Evolutionary conservation across 2,888 invertebrate species (phyloP).

Genomic region (Agrochola litura): DNA sequence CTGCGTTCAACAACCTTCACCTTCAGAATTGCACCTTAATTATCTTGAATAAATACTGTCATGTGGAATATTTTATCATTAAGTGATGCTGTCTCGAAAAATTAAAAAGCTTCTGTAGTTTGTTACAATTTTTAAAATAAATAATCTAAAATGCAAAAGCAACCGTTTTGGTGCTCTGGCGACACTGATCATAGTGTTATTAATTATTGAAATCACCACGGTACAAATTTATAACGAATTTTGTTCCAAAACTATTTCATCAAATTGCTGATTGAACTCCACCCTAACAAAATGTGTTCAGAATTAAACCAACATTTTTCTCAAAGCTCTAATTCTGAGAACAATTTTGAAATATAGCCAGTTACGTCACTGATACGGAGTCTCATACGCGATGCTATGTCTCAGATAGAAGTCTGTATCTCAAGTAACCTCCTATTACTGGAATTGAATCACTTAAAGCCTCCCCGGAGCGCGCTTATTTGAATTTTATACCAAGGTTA

Average conservation of each 20-base stretch:
- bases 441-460: constrained; percentile 71
- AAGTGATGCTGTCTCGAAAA: neutral
- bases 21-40: neutral
- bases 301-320: constrained; percentile 20
- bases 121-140: neutral
- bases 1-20: too few species aligned
- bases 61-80: neutral
- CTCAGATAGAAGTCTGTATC: constrained; percentile 50
- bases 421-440: constrained; percentile 71
- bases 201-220: neutral
- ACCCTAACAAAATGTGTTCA: neutral
- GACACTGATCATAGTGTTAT: neutral
- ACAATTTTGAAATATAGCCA: constrained; percentile 38
- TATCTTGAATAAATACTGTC: neutral
- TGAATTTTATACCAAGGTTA: constrained; percentile 64
- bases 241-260: neutral
- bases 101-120: neutral
- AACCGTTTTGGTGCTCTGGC: too few species aligned
- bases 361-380: constrained; percentile 19
- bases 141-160: neutral
- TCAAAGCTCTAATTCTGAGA: constrained; percentile 6
- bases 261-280: neutral
- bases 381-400: constrained; percentile 23
- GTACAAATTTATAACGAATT: too few species aligned
- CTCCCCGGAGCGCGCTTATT: constrained; percentile 64